Evolutionary conservation across 2,888 invertebrate genomes (phyloP), one percentile per base, ranked within the genome.

Genomic region (Brenthis ino): DNA sequence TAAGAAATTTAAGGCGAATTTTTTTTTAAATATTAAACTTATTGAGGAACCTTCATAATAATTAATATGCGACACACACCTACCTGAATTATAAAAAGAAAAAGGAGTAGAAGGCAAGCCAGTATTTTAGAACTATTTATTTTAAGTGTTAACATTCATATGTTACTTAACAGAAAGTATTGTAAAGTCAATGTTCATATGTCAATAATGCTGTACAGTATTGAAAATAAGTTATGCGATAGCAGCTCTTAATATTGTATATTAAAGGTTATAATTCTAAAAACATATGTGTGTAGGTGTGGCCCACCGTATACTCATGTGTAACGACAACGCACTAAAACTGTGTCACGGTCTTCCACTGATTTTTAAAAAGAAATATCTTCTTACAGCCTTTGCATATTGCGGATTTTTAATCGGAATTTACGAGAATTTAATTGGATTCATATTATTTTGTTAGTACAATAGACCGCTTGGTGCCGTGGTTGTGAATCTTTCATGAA

Each of bases 301-400:
- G 71, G 71, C 64, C 61, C 33, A 67, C 57, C 67, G 65, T 75
- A 75, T 68, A 70, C 74, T 68, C 73, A 68, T 75, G 74, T 75
- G 74, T 68, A 76, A 81, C 77, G 84, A 85, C 87, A 85, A 86
- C 83, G 85, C 76, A 83, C 86, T 79, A 77, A 80, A 89, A 81
- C 80, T 76, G 77, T 88, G 90, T 88, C 90, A 91, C 82, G 91
- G 91, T 76, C 83, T 77, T 61, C 90, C 80, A 90, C 89, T 87
- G 87, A 85, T 89, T 89, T 89, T 88, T 60, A 82, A 85, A 83
- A 79, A 82, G 78, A 82, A 78, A 78, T 76, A 80, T 78, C 78
- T 78, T 80, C 77, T 75, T 77, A 79, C 79, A 79, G 60, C 33
- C 43, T 67, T 24, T 63, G 79, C 73, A 50, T 57, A 66, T 74